A percentile compares a stretch with the other conserved stretches of the same genome.
These are phyloP conservation scores for Poecilobothrus nobilitatus DNA, from an alignment of 2,888 invertebrate species.

Conservation along the genomic window DNA sequence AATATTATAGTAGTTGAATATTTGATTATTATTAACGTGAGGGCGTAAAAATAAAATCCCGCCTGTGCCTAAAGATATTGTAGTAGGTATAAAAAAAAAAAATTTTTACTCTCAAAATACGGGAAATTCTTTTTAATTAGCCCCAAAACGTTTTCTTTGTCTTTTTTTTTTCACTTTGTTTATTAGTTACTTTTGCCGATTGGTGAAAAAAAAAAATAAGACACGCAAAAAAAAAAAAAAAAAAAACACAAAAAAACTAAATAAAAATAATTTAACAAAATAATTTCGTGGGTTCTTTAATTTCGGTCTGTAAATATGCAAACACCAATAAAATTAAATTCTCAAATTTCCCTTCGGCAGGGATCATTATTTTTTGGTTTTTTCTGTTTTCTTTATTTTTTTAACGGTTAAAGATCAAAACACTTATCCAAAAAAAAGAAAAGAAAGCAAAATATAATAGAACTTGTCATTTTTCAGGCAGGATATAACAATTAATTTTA, in stretches of 20 bases:
- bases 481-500: too few relatives aligned
- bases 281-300: not conserved
- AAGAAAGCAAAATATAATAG: too few relatives aligned
- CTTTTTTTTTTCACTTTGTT: not conserved
- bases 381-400: too few relatives aligned
- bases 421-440: too few relatives aligned
- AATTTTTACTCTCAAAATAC: not conserved
- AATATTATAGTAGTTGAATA: too few relatives aligned
- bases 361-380: too few relatives aligned
- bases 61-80: too few relatives aligned
- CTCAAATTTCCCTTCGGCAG: not conserved
- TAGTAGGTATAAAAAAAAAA: not conserved
- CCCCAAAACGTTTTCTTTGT: not conserved
- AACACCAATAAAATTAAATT: not conserved
- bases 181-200: not conserved
- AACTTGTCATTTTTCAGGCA: too few relatives aligned
- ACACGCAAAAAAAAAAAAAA: not conserved
- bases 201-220: too few relatives aligned
- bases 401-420: too few relatives aligned
- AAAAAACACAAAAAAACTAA: not conserved
- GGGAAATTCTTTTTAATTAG: not conserved
- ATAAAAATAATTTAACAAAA: not conserved
- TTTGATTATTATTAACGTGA: too few relatives aligned
- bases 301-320: not conserved
- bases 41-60: too few relatives aligned